Evolutionary conservation across 2,113 vertebrate species (phyloP), one percentile per base, ranked within the genome.

Genomic region (Okapia johnstoni): DNA sequence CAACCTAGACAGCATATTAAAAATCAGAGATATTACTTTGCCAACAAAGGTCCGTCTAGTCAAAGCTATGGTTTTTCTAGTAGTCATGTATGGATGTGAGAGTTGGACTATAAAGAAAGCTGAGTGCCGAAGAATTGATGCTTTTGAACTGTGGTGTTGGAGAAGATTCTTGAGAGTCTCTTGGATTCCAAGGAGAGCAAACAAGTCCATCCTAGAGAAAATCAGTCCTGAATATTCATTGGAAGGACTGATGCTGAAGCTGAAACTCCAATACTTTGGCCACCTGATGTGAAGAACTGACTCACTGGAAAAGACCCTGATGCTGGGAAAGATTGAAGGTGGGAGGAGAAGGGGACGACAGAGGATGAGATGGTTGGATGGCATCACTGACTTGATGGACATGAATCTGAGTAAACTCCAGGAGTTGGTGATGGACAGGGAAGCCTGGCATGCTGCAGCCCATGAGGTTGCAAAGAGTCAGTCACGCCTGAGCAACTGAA

Each of bases 121-220:
- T 70, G 19, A 70, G 10, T 0, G 0, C 19, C 0, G 0, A 40
- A 70, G 10, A 70, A 23, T 3, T 36, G 19, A 70, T 70, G n/a
- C 10, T 40, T 70, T 70, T 70, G 66, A 70, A 40, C 19, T 70
- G 0, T 70, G 66, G n/a, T 70, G n/a, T 70, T 36, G 66, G n/a
- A 36, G n/a, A 40, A 12, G 63, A 23, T n/a, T 70, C 66, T 70
- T 70, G n/a, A 70, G n/a, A 36, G n/a, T 36, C 66, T 33, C 33
- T 36, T 66, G 63, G 33, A 66, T 2, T 70, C 4, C n/a, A 70
- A 36, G 0, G n/a, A 70, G 19, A 70, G 5, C 63, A 11, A 70
- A 36, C 63, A 4, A 36, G 63, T 70, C 4, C 1, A 23, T 70
- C 63, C 4, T 70, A 11, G 12, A 70, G 66, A 19, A 70, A 12